Evolutionary conservation across 1,140 invertebrate species (phyloP).

Genomic region (Periplaneta americana): DNA sequence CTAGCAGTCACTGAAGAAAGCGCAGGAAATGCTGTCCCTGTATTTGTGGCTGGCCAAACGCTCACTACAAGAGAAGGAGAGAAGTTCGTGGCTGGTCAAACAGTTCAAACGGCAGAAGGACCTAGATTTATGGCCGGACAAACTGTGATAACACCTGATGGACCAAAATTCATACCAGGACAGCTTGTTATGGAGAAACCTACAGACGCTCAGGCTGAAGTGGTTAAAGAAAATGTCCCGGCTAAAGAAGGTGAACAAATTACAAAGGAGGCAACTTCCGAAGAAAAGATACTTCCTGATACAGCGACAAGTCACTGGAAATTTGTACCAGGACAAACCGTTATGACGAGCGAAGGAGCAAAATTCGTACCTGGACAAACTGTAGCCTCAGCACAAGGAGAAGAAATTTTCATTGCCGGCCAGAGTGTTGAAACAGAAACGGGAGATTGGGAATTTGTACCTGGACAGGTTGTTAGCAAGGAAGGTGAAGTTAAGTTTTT

Average conservation of each 20-base stretch:
- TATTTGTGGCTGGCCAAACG: slow-evolving; percentile 38
- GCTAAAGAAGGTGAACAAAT: not conserved
- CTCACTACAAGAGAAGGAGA: slow-evolving; percentile 59
- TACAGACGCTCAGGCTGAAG: not conserved
- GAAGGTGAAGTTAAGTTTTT: slow-evolving; percentile 47
- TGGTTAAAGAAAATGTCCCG: not conserved
- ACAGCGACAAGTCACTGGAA: slow-evolving; percentile 26
- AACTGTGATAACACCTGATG: slow-evolving; percentile 40
- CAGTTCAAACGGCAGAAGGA: slow-evolving; percentile 46
- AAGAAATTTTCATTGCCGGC: slow-evolving; percentile 51
- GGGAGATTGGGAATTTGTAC: slow-evolving; percentile 59
- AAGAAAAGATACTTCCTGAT: no score
- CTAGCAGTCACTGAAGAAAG: slow-evolving; percentile 32
- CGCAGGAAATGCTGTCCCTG: slow-evolving; percentile 18
- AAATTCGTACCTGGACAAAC: slow-evolving; percentile 47
- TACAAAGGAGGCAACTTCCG: not conserved
- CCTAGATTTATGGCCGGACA: slow-evolving; percentile 58
- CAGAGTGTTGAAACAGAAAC: slow-evolving; percentile 55
- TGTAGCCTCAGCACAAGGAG: slow-evolving; percentile 26
- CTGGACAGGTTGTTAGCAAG: slow-evolving; percentile 48
- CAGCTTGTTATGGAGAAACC: slow-evolving; percentile 22
- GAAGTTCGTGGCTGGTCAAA: slow-evolving; percentile 69
- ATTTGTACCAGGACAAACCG: slow-evolving; percentile 62
- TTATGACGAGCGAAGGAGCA: slow-evolving; percentile 36
- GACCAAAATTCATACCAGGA: slow-evolving; percentile 50